Percentiles rank a stretch among this genome's conserved stretches.
Evolutionary conservation across 2,888 invertebrate species (phyloP).

Genomic region (Eupithecia insigniata): DNA sequence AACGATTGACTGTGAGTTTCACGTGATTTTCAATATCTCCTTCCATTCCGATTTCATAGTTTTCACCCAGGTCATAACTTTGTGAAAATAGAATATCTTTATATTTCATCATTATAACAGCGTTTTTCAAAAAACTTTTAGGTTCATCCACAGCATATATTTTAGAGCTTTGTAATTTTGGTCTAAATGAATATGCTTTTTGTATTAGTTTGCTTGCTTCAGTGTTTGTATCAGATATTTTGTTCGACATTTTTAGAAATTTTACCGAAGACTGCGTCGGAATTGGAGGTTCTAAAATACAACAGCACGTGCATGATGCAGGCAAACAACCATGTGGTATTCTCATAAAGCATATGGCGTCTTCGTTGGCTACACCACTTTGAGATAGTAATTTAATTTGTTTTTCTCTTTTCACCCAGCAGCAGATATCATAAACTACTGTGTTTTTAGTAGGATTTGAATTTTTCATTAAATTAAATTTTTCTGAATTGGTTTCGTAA

Average conservation of each 20-base stretch:
- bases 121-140: slow-evolving; percentile 17
- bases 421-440: slow-evolving; percentile 45
- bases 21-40: slow-evolving; percentile 29
- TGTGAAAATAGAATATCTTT: slow-evolving; percentile 6
- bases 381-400: slow-evolving; percentile 23
- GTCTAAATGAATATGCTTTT: slow-evolving; percentile 29
- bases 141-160: slow-evolving; percentile 11
- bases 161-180: slow-evolving; percentile 7
- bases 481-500: slow-evolving; percentile 18
- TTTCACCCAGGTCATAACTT: slow-evolving; percentile 30
- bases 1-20: slow-evolving; percentile 17
- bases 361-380: background rate
- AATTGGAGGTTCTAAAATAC: slow-evolving; percentile 26
- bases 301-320: slow-evolving; percentile 50
- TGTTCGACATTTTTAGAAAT: background rate
- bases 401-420: slow-evolving; percentile 52
- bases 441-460: slow-evolving; percentile 23
- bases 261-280: background rate
- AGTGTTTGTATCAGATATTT: background rate
- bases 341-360: slow-evolving; percentile 32
- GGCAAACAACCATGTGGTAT: slow-evolving; percentile 45
- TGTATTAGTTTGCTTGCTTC: slow-evolving; percentile 18
- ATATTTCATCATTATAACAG: slow-evolving; percentile 28
- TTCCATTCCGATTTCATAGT: slow-evolving; percentile 45
- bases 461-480: slow-evolving; percentile 17